Conservation (phyloP, 2,113 vertebrate species). For the Halcyon malimbica region DNA sequence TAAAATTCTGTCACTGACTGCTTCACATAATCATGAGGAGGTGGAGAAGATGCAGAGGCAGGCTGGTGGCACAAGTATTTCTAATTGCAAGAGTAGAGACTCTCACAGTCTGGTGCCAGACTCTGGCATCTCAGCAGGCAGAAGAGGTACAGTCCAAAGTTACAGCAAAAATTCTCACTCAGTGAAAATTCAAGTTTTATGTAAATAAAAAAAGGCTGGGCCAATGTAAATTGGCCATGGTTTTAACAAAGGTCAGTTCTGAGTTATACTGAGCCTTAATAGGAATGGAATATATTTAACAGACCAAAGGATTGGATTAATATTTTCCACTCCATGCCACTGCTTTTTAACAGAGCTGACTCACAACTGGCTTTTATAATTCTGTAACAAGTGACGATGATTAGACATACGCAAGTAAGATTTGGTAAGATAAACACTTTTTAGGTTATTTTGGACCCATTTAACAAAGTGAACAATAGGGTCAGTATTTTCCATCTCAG, state of each 20-base stretch:
- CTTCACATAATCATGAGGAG: neutral
- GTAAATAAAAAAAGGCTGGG: neutral
- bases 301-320: neutral
- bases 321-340: neutral
- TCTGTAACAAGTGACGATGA: neutral
- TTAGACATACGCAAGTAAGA: neutral
- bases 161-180: neutral
- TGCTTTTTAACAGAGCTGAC: neutral
- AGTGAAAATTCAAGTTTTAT: neutral
- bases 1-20: neutral
- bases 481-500: neutral
- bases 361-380: neutral
- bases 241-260: neutral
- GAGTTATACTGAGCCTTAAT: neutral
- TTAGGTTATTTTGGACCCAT: neutral
- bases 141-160: neutral
- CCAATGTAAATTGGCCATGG: neutral
- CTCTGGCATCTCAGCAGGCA: neutral
- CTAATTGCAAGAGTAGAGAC: neutral
- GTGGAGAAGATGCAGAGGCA: neutral
- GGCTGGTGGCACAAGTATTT: neutral
- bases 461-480: neutral
- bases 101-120: neutral
- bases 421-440: neutral
- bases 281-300: neutral